A percentile compares a stretch with the other conserved stretches of the same genome.
Conservation (phyloP, 64 coral and sea anemone genomes). For the Pachyseris speciosa region DNA sequence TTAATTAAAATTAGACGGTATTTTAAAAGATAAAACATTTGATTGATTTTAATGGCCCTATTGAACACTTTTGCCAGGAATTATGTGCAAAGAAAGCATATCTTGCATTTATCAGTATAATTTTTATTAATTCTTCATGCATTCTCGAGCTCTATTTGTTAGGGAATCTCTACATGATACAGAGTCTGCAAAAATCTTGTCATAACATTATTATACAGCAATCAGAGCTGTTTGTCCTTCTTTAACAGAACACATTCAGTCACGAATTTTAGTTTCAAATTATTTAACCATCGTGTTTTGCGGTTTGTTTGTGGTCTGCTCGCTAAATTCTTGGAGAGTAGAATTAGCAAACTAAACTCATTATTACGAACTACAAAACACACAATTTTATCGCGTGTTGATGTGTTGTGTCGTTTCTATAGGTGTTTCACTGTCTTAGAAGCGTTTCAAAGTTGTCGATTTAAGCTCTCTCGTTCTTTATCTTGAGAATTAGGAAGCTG, state of each 20-base stretch:
- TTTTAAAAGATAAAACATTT: background rate
- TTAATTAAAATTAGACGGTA: background rate
- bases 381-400: background rate
- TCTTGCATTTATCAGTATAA: too few species aligned
- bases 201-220: too few species aligned
- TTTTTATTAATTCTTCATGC: too few species aligned
- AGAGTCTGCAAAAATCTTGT: too few species aligned
- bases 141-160: too few species aligned
- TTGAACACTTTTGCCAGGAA: background rate
- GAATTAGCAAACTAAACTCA: background rate
- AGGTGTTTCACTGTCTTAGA: background rate
- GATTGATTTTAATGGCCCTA: slow-evolving; percentile 11
- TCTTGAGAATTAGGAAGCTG: background rate
- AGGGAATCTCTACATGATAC: too few species aligned
- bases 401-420: background rate
- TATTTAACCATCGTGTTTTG: background rate
- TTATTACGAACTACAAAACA: background rate
- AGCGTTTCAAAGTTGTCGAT: background rate
- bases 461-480: background rate
- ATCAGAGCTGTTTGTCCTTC: too few species aligned
- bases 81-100: background rate
- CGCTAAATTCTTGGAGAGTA: background rate
- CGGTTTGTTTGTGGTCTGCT: background rate
- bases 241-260: background rate
- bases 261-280: background rate